Evolutionary conservation across 2,113 vertebrate species (phyloP).

Genomic region (Malaclemys terrapin): DNA sequence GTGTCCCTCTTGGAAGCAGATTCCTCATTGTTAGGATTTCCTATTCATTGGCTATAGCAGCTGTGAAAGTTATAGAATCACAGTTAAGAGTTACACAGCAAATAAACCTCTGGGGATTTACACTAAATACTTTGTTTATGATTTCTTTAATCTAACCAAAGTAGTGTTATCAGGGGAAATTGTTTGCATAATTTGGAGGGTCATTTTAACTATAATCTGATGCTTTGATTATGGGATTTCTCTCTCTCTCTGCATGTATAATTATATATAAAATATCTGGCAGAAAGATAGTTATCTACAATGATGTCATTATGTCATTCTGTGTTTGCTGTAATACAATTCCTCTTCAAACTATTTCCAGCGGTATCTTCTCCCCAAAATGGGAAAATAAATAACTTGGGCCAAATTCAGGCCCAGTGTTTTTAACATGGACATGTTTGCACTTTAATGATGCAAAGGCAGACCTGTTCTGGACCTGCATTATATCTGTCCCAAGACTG

Average conservation of each 20-base stretch:
- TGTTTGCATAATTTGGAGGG: not conserved
- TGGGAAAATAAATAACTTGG: not conserved
- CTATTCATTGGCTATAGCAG: not conserved
- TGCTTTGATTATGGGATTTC: not conserved
- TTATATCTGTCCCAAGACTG: not conserved
- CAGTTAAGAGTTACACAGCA: not conserved
- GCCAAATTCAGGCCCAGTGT: not conserved
- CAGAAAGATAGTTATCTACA: rapidly evolving
- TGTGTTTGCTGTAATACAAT: not conserved
- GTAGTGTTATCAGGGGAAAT: not conserved
- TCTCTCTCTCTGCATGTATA: not conserved
- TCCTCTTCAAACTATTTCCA: not conserved
- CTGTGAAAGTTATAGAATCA: not conserved
- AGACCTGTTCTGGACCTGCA: not conserved
- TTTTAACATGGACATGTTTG: not conserved
- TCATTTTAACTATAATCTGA: not conserved
- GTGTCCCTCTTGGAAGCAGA: not conserved
- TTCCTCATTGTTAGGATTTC: not conserved
- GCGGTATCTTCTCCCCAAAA: not conserved
- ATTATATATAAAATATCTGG: not conserved
- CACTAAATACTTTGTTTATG: not conserved
- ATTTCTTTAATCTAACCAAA: not conserved
- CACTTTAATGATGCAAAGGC: not conserved
- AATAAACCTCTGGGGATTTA: not conserved
- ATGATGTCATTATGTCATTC: rapidly evolving